Evolutionary conservation across 2,113 vertebrate genomes (phyloP).

Genomic region (Puffinus mauretanicus): DNA sequence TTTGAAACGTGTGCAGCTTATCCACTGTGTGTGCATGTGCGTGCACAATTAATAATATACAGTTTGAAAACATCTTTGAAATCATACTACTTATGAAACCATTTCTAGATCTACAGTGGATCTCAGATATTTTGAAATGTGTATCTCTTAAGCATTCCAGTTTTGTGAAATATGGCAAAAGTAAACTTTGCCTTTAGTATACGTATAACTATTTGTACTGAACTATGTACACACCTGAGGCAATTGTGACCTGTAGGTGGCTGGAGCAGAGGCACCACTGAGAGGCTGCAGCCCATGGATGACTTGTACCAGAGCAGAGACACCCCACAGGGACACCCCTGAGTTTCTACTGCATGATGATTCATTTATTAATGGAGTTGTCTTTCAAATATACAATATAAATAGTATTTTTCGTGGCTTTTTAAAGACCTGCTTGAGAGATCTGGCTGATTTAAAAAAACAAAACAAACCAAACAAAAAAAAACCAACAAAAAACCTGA

Average conservation of each 20-base stretch:
- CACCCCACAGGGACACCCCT: neutral
- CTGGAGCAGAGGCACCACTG: neutral
- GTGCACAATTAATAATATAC: neutral
- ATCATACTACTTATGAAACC: neutral
- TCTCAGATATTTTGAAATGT: neutral
- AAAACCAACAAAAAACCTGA: too few species aligned
- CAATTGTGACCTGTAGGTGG: neutral
- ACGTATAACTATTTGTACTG: neutral
- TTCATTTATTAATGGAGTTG: neutral
- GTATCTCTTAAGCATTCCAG: neutral
- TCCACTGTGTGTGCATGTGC: neutral
- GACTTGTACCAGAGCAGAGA: neutral
- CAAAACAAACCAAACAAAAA: too few species aligned
- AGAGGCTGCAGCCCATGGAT: neutral
- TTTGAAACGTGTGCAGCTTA: neutral
- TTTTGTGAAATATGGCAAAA: neutral
- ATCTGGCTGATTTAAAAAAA: neutral
- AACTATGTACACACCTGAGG: accelerated
- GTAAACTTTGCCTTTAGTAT: neutral
- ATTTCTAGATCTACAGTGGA: neutral
- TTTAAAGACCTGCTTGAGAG: neutral
- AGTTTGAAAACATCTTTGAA: neutral
- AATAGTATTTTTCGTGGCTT: neutral
- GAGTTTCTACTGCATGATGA: neutral
- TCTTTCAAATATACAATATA: neutral